Evolutionary conservation across 1,140 invertebrate genomes (phyloP).

Genomic region (Manduca sexta): DNA sequence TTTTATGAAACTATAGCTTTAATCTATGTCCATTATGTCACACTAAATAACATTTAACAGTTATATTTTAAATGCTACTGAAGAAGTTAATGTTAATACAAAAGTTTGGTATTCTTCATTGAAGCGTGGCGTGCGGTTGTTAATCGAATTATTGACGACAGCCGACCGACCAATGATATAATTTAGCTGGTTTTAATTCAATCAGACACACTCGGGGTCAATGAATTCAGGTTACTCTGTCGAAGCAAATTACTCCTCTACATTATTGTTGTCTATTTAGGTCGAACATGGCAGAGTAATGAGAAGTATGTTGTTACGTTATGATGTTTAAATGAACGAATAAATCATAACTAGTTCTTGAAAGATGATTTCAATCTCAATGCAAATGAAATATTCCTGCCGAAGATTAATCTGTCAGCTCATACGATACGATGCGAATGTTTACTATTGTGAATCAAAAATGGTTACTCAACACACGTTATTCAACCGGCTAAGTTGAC

Average conservation of each 20-base stretch:
- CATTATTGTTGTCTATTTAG: slow-evolving; percentile 29
- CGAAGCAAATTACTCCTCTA: slow-evolving; percentile 23
- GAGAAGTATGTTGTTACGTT: not conserved
- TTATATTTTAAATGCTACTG: no score
- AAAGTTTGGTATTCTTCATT: slow-evolving; percentile 22
- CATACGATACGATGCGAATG: slow-evolving; percentile 9
- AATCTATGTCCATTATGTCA: no score
- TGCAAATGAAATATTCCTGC: not conserved
- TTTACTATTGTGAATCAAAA: slow-evolving; percentile 15
- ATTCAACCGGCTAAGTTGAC: slow-evolving; percentile 55
- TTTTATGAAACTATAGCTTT: no score
- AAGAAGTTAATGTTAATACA: slow-evolving; percentile 12
- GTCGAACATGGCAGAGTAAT: slow-evolving; percentile 18
- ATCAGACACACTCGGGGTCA: slow-evolving; percentile 53
- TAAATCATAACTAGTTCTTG: no score
- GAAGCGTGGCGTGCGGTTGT: slow-evolving; percentile 31
- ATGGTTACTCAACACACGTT: slow-evolving; percentile 54
- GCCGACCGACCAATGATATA: slow-evolving; percentile 56
- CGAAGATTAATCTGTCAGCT: slow-evolving; percentile 15
- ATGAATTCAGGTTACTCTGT: slow-evolving; percentile 49
- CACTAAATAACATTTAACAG: no score
- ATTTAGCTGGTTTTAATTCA: slow-evolving; percentile 62
- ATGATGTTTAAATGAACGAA: not conserved
- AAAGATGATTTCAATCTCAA: not conserved
- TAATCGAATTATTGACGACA: slow-evolving; percentile 57